Base-by-base conservation (phyloP, 1,140 invertebrate genomes). In the Dolichoris vasculosae region DNA sequence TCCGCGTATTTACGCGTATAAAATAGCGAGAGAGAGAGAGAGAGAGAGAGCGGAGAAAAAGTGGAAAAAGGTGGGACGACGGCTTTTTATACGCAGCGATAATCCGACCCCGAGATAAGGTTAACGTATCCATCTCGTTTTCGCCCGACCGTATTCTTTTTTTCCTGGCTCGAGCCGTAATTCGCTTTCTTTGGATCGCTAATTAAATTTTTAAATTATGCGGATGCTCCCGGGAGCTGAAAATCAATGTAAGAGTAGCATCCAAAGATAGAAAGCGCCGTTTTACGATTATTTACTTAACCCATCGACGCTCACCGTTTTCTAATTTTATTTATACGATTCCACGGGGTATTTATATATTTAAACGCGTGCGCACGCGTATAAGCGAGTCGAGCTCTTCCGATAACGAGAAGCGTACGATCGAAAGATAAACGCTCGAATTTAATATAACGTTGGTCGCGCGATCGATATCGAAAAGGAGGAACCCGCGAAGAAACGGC, bases 201-300 rank as follows among this genome's bases (percentile, higher is more conserved):
- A 76, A 76, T 76, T 76, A 32, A 76, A 43, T 30, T 76, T 46
- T 76, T 0, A 76, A 48, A 48, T 35, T 67, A 35, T 67, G 15
- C 64, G 17, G 13, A 35, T 35, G 13, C 64, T 67, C 64, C 32
- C 13, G 30, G 15, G 26, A 35, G 30, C 30, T 67, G 2, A 13
- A 23, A 71, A 20, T 40, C 17, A 30, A 9, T 35, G 32, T 13
- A 32, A 30, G 13, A 32, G 64, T 2, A 23, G 9, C 6, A 40
- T 71, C 4, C 35, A 13, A 40, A 1, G 32, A 71, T 40, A 71
- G 35, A 71, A 40, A 71, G 38, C 35, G 15, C 43, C 43, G 17
- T 0, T 26, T 40, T 71, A 8, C 11, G 35, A 71, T 71, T 71
- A 71, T 71, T 71, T 40, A 71, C 17, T 4, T 40, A 40, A 4